Base-by-base conservation (phyloP, 2,797 vertebrate species). In the Phoeniculus purpureus region DNA sequence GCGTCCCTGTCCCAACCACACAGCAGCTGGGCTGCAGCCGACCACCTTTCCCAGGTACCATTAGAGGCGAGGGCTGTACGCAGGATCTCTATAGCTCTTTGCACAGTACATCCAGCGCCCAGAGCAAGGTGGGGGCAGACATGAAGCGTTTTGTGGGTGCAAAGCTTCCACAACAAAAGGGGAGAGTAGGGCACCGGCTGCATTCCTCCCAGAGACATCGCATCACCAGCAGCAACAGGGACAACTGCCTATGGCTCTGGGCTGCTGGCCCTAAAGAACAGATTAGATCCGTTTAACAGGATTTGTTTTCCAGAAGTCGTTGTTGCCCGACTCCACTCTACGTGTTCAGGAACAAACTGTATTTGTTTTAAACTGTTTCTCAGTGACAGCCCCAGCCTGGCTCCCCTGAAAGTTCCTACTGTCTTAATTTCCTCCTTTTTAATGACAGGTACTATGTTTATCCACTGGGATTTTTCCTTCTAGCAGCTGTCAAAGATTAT, bases 381-480 rank as follows among this genome's bases (percentile, higher is more conserved):
- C 25, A 23, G 62, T 45, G 64, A 83, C 55, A 72, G 23, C 52
- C 62, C 10, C 86, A 87, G 72, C 29, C 62, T 68, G 31, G 81
- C 76, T 82, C 19, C 55, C 16, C 29, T 55, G 12, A 52, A 90
- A 81, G 68, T 59, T 52, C 21, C 54, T 6, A 27, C 73, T 89
- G 87, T 82, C 84, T 80, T 78, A 12, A 81, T 66, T 87, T 94
- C 78, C 4, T 31, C 59, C 32, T 74, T 89, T 94, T 81, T 85
- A 93, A 89, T 92, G 86, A 58, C 81, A 93, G 70, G 55, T 85
- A 52, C 59, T 82, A 47, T 74, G 61, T 89, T 90, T 80, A 94
- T 67, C 47, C 78, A 77, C 47, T 22, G 51, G 37, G 61, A 86
- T 60, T 77, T 90, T 92, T 77, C 47, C 88, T n/a, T 66, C 32